A percentile compares a stretch with the other conserved stretches of the same genome.
phyloP scores from a whole-genome alignment of 2,113 vertebrate species.

The Sylvilagus bachmani region DNA sequence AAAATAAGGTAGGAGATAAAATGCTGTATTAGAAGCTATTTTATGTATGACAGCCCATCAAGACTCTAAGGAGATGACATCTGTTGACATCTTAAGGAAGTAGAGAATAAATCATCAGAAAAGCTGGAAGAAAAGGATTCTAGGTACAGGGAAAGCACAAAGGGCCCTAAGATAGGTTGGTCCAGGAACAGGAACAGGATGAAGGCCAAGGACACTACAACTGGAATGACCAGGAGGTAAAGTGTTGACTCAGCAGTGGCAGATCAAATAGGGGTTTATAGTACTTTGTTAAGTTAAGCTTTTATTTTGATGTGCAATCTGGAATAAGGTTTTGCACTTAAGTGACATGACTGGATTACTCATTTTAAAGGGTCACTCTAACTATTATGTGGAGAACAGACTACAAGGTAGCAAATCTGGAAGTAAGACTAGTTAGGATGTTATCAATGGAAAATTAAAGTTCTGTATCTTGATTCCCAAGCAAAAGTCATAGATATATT shows the following conservation, averaged over 20 bases:
- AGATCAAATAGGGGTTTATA: not conserved
- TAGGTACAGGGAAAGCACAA: slow-evolving; percentile 10
- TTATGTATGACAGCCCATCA: not conserved
- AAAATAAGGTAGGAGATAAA: not conserved
- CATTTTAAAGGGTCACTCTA: not conserved
- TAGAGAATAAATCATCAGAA: not conserved
- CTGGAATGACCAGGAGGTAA: not conserved
- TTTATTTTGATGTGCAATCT: slow-evolving; percentile 30
- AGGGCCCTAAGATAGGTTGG: not conserved
- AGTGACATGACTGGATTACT: not conserved
- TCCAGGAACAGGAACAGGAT: not conserved
- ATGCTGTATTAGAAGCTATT: slow-evolving; percentile 1
- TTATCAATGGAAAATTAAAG: not conserved
- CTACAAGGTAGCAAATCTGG: not conserved
- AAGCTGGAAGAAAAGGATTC: not conserved
- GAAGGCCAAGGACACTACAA: not conserved
- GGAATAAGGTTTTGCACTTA: slow-evolving; percentile 33
- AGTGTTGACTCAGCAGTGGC: not conserved
- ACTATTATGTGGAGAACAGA: not conserved
- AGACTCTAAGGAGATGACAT: slow-evolving; percentile 25
- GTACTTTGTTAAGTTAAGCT: slow-evolving; percentile 30
- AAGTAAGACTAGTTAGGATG: slow-evolving; percentile 10
- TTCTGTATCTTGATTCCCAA: slow-evolving; percentile 28
- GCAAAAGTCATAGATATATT: slow-evolving; percentile 14
- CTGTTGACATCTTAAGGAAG: not conserved